phyloP scores from a whole-genome alignment of 2,797 vertebrate species.

The Gephyroberyx darwinii region DNA sequence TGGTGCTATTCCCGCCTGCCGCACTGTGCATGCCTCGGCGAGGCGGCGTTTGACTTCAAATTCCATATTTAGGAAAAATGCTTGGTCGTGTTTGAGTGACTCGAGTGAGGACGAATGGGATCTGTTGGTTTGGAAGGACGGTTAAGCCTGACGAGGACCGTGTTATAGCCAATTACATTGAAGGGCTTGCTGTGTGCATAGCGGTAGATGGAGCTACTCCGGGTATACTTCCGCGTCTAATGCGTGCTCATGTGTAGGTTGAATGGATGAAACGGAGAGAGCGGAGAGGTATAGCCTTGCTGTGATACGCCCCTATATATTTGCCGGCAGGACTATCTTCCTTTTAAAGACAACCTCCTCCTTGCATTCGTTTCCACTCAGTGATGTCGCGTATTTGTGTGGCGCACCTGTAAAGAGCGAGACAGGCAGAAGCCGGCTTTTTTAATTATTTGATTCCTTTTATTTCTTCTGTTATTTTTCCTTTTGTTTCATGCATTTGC shows the following conservation, averaged over 20 bases:
- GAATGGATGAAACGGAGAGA: constrained; percentile 79
- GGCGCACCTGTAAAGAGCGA: constrained; percentile 89
- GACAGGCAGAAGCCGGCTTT: constrained; percentile 85
- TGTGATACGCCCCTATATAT: constrained; percentile 92
- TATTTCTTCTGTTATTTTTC: constrained; percentile 85
- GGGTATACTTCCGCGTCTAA: constrained; percentile 86
- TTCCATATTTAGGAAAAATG: constrained; percentile 70
- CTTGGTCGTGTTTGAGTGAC: constrained; percentile 71
- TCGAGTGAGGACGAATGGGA: constrained; percentile 68
- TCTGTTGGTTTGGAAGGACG: constrained; percentile 43
- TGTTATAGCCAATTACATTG: constrained; percentile 78
- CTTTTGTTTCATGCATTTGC: constrained; percentile 78
- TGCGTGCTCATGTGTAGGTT: constrained; percentile 78
- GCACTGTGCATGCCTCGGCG: constrained; percentile 44
- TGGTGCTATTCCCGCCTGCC: constrained; percentile 48
- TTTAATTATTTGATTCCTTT: constrained; percentile 87
- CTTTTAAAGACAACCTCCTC: constrained; percentile 87
- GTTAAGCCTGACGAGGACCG: constrained; percentile 36
- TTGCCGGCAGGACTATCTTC: constrained; percentile 86
- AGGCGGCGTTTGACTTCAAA: constrained; percentile 71
- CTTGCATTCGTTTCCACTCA: constrained; percentile 81
- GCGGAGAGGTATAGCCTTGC: constrained; percentile 87
- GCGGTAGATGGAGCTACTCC: constrained; percentile 64
- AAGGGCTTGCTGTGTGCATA: constrained; percentile 40
- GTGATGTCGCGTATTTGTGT: constrained; percentile 89